A percentile compares a stretch with the other conserved stretches of the same genome.
Evolutionary conservation across 2,797 vertebrate species (phyloP).

Genomic region (Tadarida brasiliensis): DNA sequence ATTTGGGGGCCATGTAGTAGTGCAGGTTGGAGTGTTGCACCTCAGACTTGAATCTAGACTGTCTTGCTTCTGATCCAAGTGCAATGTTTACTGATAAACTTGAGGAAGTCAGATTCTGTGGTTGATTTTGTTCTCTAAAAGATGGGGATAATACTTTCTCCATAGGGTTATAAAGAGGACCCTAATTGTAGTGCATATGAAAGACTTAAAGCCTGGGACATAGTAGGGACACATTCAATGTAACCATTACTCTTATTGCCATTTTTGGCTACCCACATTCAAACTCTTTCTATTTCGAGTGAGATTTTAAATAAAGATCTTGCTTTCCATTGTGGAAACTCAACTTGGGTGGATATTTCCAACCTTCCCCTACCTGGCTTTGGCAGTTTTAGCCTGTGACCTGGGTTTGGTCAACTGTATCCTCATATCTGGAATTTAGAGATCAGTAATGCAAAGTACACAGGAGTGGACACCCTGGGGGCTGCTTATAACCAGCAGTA

Average conservation of each 20-base stretch:
- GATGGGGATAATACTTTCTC: not conserved
- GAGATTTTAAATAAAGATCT: not conserved
- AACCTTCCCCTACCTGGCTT: accelerated
- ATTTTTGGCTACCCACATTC: not conserved
- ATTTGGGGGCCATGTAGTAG: not conserved
- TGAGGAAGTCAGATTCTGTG: not conserved
- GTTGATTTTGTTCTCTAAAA: not conserved
- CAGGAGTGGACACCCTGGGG: not conserved
- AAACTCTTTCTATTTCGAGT: not conserved
- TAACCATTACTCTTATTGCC: not conserved
- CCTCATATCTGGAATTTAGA: not conserved
- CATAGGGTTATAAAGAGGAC: not conserved
- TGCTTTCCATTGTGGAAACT: not conserved
- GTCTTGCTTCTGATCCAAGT: not conserved
- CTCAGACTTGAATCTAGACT: not conserved
- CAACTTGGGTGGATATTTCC: not conserved
- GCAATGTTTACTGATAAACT: not conserved
- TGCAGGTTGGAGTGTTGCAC: not conserved
- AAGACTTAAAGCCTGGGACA: not conserved
- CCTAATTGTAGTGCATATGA: not conserved
- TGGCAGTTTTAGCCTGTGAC: not conserved
- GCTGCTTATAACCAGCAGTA: not conserved
- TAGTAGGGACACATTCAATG: not conserved
- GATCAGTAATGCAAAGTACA: not conserved
- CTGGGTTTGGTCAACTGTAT: not conserved